Evolutionary conservation across 2,113 vertebrate species (phyloP).

Genomic region (Bubalus kerabau): DNA sequence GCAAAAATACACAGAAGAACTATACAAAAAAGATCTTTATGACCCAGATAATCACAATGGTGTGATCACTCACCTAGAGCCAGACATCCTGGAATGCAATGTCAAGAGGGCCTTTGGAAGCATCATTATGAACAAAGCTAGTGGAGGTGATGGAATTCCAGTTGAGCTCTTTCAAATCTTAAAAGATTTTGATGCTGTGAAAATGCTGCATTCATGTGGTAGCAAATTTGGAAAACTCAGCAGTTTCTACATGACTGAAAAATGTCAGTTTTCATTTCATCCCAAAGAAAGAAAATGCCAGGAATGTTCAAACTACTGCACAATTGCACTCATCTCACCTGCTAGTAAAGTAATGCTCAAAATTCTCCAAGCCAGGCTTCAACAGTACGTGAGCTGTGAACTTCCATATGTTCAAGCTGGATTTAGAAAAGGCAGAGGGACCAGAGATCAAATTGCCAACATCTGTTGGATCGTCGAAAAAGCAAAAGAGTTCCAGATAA

Average conservation of each 20-base stretch:
- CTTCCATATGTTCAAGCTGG: not conserved
- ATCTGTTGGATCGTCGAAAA: accelerated
- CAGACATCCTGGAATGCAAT: not conserved
- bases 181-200: not conserved
- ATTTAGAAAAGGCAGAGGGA: not conserved
- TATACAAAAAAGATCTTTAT: not conserved
- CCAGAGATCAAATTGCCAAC: not conserved
- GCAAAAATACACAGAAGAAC: not conserved
- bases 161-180: not conserved
- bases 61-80: not conserved
- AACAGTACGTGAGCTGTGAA: not conserved
- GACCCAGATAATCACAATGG: not conserved
- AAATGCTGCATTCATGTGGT: not conserved
- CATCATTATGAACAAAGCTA: not conserved
- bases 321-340: not conserved
- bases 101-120: not conserved
- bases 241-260: not conserved
- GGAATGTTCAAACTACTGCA: not conserved
- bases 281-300: not conserved
- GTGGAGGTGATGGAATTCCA: not conserved
- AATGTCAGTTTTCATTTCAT: not conserved
- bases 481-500: not conserved
- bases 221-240: not conserved
- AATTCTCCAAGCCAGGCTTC: not conserved
- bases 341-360: not conserved